These are phyloP conservation scores for Agrochola lychnidis DNA, from an alignment of 2,888 invertebrate genomes.

Conservation along the genomic window DNA sequence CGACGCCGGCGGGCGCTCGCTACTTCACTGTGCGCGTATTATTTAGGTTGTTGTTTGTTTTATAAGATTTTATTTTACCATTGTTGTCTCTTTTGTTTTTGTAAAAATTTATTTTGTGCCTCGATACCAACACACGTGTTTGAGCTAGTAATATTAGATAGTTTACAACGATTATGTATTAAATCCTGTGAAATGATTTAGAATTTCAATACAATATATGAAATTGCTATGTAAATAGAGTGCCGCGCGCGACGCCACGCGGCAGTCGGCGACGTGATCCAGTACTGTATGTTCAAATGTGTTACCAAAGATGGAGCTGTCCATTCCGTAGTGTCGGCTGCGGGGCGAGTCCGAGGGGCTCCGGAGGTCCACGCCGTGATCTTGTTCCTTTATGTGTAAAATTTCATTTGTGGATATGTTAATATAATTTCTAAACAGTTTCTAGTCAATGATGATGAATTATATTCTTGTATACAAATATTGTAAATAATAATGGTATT, in stretches of 20 bases:
- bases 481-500: constrained; percentile 84
- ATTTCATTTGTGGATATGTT: constrained; percentile 73
- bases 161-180: constrained; percentile 78
- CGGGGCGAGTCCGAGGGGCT: constrained; percentile 16
- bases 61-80: constrained; percentile 86
- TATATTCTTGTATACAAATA: constrained; percentile 84
- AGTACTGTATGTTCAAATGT: constrained; percentile 81
- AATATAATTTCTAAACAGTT: constrained; percentile 83
- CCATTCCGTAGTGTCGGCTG: constrained; percentile 77
- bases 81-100: constrained; percentile 85
- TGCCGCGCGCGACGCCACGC: constrained; percentile 34
- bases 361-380: constrained; percentile 65
- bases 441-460: constrained; percentile 86
- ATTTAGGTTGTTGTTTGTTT: constrained; percentile 84
- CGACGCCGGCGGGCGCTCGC: constrained; percentile 23
- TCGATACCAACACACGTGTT: constrained; percentile 73
- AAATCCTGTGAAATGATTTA: constrained; percentile 66
- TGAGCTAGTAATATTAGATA: constrained; percentile 88
- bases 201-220: constrained; percentile 30
- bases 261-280: constrained; percentile 66
- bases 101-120: constrained; percentile 86
- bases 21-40: constrained; percentile 43
- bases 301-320: constrained; percentile 86
- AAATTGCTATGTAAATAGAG: constrained; percentile 42
- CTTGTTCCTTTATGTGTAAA: constrained; percentile 79